Conservation (phyloP, 2,888 invertebrate genomes). For the Lasioglossum morio region DNA sequence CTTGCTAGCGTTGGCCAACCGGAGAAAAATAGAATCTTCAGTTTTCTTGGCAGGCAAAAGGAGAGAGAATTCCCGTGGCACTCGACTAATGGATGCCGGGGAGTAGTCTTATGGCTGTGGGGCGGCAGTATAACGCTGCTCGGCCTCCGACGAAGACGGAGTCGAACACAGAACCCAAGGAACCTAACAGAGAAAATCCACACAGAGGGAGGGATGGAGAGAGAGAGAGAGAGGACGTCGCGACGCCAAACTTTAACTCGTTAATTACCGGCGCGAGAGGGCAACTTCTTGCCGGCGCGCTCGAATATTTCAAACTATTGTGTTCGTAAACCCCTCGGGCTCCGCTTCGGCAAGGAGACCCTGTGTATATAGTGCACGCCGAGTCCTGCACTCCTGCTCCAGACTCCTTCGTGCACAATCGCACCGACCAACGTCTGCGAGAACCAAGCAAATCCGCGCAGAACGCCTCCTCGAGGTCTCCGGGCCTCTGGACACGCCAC, state of each 20-base stretch:
- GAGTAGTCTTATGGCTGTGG: slow-evolving; percentile 77
- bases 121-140: slow-evolving; percentile 37
- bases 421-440: slow-evolving; percentile 45
- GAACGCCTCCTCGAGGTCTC: neutral
- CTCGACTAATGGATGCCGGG: slow-evolving; percentile 84
- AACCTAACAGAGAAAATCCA: slow-evolving; percentile 56
- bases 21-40: slow-evolving; percentile 64
- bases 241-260: slow-evolving; percentile 85
- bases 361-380: slow-evolving; percentile 54
- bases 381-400: slow-evolving; percentile 66
- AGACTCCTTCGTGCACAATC: slow-evolving; percentile 60
- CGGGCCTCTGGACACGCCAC: neutral
- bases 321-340: slow-evolving; percentile 83
- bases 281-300: slow-evolving; percentile 80
- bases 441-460: neutral
- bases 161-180: slow-evolving; percentile 28
- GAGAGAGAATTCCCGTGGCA: slow-evolving; percentile 74
- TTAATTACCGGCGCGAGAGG: slow-evolving; percentile 84
- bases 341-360: slow-evolving; percentile 76
- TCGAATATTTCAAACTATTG: slow-evolving; percentile 85
- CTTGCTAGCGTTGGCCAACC: neutral
- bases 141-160: slow-evolving; percentile 41
- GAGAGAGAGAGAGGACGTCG: slow-evolving; percentile 73
- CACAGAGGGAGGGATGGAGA: neutral
- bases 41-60: slow-evolving; percentile 76